A percentile compares a stretch with the other conserved stretches of the same genome.
These are phyloP conservation scores for Volucella zonaria DNA, from an alignment of 2,888 invertebrate genomes.

Conservation along the genomic window DNA sequence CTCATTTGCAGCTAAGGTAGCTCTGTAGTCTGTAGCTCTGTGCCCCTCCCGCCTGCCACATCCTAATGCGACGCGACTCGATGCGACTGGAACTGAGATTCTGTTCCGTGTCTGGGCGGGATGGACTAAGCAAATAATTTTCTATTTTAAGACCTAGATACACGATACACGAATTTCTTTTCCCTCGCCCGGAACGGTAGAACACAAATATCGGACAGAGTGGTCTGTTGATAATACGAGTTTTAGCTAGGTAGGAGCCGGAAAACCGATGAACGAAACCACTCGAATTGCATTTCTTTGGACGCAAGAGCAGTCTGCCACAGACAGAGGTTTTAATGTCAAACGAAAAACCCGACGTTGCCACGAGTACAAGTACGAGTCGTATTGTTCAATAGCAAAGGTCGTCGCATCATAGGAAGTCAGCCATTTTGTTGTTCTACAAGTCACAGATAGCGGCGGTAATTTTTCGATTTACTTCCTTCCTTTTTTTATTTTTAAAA, in stretches of 20 bases:
- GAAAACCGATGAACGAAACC: slow-evolving; percentile 64
- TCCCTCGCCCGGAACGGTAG: not conserved
- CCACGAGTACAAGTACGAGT: not conserved
- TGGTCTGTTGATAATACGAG: not conserved
- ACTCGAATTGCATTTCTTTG: slow-evolving; percentile 55
- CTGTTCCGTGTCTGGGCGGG: slow-evolving; percentile 48
- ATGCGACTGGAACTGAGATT: slow-evolving; percentile 50
- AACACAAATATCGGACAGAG: slow-evolving; percentile 37
- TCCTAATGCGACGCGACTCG: not conserved
- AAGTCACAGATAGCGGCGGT: slow-evolving; percentile 56
- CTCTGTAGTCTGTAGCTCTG: slow-evolving; percentile 1
- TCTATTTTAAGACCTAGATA: slow-evolving; percentile 61
- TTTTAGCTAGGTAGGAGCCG: slow-evolving; percentile 45
- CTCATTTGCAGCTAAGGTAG: slow-evolving; percentile 71
- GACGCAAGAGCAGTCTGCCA: slow-evolving; percentile 21
- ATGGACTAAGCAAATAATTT: slow-evolving; percentile 67
- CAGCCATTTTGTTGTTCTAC: slow-evolving; percentile 58
- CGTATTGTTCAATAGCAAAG: slow-evolving; percentile 52
- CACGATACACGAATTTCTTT: slow-evolving; percentile 20
- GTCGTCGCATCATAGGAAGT: slow-evolving; percentile 54
- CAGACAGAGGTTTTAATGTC: slow-evolving; percentile 18
- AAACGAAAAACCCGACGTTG: slow-evolving; percentile 9
- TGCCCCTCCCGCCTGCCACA: slow-evolving; percentile 9
- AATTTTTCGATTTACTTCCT: slow-evolving; percentile 23
- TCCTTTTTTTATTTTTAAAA: slow-evolving; percentile 41